Percentiles rank a stretch among this genome's conserved stretches.
phyloP scores from a whole-genome alignment of 2,888 invertebrate species.

The Megalurothrips usitatus region DNA sequence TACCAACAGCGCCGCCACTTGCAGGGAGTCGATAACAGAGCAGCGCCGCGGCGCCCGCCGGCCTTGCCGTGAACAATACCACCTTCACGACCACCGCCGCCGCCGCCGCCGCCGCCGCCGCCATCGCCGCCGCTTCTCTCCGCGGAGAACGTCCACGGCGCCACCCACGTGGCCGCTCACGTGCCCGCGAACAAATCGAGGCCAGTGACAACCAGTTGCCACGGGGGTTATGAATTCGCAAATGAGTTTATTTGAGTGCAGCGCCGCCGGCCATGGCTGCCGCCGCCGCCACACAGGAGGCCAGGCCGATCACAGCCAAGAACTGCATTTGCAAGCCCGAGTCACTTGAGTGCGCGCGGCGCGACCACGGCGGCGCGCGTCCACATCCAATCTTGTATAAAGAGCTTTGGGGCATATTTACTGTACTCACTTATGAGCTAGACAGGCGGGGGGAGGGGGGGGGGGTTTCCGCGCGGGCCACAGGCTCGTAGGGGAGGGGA shows the following conservation, averaged over 20 bases:
- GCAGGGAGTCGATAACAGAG: no score
- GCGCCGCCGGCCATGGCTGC: neutral
- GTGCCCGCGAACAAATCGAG: neutral
- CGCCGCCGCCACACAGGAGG: no score
- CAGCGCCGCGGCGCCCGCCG: no score
- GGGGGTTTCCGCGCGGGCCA: neutral
- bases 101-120: no score
- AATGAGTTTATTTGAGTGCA: conserved; percentile 24
- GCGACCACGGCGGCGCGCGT: neutral
- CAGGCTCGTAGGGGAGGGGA: neutral
- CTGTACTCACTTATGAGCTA: neutral
- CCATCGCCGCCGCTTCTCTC: no score
- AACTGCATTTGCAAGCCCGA: neutral
- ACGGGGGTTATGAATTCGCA: conserved; percentile 2
- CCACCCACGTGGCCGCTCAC: neutral
- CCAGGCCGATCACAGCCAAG: neutral
- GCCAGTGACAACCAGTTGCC: conserved; percentile 25
- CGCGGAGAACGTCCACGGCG: no score
- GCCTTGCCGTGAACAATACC: no score
- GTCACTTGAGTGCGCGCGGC: no score
- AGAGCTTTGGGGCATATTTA: conserved; percentile 1
- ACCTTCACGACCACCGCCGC: no score
- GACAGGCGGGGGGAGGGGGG: neutral
- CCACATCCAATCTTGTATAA: neutral
- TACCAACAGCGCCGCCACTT: no score